Evolutionary conservation across 2,113 vertebrate genomes (phyloP).

Genomic region (Tamias sibiricus): DNA sequence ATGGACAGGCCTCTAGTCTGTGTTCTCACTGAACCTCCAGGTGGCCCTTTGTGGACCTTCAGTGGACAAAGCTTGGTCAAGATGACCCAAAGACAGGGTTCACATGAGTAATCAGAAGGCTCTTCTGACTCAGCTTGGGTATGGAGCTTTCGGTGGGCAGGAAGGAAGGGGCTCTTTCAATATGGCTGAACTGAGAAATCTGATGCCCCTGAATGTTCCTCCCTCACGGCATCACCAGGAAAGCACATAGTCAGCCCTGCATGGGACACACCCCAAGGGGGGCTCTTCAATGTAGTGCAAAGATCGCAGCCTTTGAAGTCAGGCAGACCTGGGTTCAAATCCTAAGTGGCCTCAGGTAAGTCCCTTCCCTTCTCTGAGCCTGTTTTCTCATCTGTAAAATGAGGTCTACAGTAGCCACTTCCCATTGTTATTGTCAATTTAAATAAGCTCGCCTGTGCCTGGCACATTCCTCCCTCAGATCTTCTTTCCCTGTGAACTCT

Average conservation of each 20-base stretch:
- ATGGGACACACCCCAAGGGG: neutral
- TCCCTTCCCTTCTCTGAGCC: neutral
- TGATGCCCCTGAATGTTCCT: neutral
- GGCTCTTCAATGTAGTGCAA: fast-evolving
- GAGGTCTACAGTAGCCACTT: neutral
- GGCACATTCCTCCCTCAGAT: neutral
- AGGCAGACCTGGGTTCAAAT: neutral
- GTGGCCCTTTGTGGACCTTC: too few species aligned
- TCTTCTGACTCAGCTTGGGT: neutral
- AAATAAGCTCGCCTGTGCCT: neutral
- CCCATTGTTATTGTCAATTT: neutral
- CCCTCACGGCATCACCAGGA: fast-evolving
- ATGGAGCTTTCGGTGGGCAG: neutral
- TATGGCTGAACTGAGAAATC: neutral
- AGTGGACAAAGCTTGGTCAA: neutral
- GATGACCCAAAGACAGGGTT: neutral
- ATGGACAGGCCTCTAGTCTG: neutral
- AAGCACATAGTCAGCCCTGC: neutral
- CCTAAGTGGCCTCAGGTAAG: neutral
- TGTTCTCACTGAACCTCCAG: neutral
- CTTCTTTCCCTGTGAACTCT: neutral
- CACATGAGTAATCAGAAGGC: neutral
- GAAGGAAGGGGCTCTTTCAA: neutral
- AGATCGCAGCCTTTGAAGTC: neutral
- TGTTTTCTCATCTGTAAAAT: neutral